These are phyloP conservation scores for Drosophila yooni DNA, from an alignment of 2,888 invertebrate species.

Conservation along the genomic window DNA sequence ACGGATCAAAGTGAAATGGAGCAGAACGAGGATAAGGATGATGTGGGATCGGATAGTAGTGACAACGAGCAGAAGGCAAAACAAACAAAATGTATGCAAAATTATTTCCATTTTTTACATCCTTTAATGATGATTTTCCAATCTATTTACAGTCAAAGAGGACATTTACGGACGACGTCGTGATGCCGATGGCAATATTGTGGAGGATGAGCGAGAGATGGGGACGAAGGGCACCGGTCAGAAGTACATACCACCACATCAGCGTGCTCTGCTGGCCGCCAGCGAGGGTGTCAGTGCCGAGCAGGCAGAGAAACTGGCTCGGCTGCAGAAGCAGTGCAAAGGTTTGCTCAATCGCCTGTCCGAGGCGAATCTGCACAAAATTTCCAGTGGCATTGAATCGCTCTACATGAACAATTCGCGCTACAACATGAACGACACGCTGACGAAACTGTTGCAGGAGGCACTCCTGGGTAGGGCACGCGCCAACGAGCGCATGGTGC, in stretches of 20 bases:
- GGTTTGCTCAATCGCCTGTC: slow-evolving; percentile 94
- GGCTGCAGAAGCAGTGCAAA: slow-evolving; percentile 93
- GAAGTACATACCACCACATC: slow-evolving; percentile 94
- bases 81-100: slow-evolving; percentile 33
- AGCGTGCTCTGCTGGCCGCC: slow-evolving; percentile 87
- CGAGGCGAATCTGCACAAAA: slow-evolving; percentile 94
- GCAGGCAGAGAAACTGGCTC: slow-evolving; percentile 87
- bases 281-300: slow-evolving; percentile 83
- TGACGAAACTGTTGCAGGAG: slow-evolving; percentile 90
- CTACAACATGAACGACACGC: slow-evolving; percentile 92
- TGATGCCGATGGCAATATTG: slow-evolving; percentile 91
- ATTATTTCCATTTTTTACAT: not conserved
- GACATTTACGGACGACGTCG: slow-evolving; percentile 97
- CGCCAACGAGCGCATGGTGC: slow-evolving; percentile 91
- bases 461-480: slow-evolving; percentile 88
- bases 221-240: slow-evolving; percentile 81
- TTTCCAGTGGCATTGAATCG: slow-evolving; percentile 91
- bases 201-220: slow-evolving; percentile 86
- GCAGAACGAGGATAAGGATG: slow-evolving; percentile 11
- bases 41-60: slow-evolving; percentile 22
- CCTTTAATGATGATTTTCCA: not conserved
- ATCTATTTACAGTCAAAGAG: slow-evolving; percentile 86
- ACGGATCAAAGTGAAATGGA: slow-evolving; percentile 18
- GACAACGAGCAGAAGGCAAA: slow-evolving; percentile 26
- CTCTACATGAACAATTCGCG: slow-evolving; percentile 92